phyloP scores from a whole-genome alignment of 2,797 vertebrate species.

The Crocidura indochinensis region DNA sequence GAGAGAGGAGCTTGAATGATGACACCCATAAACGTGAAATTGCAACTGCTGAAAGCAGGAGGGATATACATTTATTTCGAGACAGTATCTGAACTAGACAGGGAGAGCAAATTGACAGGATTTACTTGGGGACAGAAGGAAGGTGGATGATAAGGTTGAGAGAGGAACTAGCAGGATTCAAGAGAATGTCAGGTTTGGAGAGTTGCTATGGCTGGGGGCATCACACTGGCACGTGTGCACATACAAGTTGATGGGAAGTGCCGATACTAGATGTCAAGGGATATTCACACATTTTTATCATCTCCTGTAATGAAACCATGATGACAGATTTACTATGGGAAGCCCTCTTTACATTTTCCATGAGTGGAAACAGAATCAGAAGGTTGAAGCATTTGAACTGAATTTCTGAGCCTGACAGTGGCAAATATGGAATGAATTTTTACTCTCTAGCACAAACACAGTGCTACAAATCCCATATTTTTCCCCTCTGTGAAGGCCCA shows the following conservation, averaged over 20 bases:
- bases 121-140: constrained; percentile 58
- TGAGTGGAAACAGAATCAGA: constrained; percentile 52
- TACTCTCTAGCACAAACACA: constrained; percentile 31
- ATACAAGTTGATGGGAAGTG: constrained; percentile 13
- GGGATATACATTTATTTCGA: constrained; percentile 50
- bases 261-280: not conserved
- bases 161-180: constrained; percentile 60
- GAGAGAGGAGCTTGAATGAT: constrained; percentile 61
- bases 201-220: not conserved
- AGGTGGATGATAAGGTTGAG: constrained; percentile 54
- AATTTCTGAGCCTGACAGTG: constrained; percentile 70
- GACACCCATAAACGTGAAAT: constrained; percentile 59
- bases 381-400: constrained; percentile 50
- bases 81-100: constrained; percentile 29
- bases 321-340: constrained; percentile 48
- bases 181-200: constrained; percentile 18
- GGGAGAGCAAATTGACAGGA: constrained; percentile 52
- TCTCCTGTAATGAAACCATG: constrained; percentile 39
- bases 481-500: not conserved
- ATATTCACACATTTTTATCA: constrained; percentile 49
- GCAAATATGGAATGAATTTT: constrained; percentile 68
- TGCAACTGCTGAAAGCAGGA: constrained; percentile 55
- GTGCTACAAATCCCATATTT: constrained; percentile 22
- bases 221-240: not conserved
- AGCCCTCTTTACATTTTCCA: constrained; percentile 59